These are phyloP conservation scores for Galago senegalensis DNA, from an alignment of 2,797 vertebrate genomes.

Conservation along the genomic window DNA sequence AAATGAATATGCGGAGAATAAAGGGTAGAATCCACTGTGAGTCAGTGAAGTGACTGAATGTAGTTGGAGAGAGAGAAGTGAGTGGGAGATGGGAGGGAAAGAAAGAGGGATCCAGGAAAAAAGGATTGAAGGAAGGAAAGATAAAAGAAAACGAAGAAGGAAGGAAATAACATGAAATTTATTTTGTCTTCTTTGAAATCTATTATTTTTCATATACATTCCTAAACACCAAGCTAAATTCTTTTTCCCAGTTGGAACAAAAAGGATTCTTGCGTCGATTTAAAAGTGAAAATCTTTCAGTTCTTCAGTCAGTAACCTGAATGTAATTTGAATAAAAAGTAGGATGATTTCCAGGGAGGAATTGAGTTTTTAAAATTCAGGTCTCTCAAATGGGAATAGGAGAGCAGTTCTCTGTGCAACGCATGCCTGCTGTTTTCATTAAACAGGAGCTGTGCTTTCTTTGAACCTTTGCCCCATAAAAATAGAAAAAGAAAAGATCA, in stretches of 20 bases:
- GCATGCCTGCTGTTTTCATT: constrained; percentile 81
- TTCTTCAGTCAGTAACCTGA: constrained; percentile 79
- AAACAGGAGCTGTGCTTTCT: constrained; percentile 78
- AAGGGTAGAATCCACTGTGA: neutral
- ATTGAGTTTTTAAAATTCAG: constrained; percentile 81
- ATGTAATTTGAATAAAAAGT: constrained; percentile 83
- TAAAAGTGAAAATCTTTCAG: constrained; percentile 80
- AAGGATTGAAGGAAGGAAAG: neutral
- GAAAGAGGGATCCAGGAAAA: fast-evolving
- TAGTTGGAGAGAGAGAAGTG: neutral
- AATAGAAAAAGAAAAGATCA: constrained; percentile 69
- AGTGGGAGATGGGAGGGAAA: neutral
- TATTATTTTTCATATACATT: constrained; percentile 42
- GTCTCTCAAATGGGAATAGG: constrained; percentile 76
- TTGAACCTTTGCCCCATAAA: constrained; percentile 72
- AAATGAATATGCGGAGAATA: neutral
- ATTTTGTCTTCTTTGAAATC: neutral
- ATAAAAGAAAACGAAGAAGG: neutral
- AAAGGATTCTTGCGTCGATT: constrained; percentile 74
- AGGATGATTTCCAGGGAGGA: constrained; percentile 76
- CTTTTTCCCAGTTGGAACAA: constrained; percentile 68
- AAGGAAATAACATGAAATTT: neutral
- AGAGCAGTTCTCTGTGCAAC: constrained; percentile 72
- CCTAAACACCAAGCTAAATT: constrained; percentile 60
- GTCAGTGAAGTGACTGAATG: neutral